Evolutionary conservation across 2,113 vertebrate species (phyloP), one percentile per base, ranked within the genome.

Genomic region (Cnemophilus loriae): DNA sequence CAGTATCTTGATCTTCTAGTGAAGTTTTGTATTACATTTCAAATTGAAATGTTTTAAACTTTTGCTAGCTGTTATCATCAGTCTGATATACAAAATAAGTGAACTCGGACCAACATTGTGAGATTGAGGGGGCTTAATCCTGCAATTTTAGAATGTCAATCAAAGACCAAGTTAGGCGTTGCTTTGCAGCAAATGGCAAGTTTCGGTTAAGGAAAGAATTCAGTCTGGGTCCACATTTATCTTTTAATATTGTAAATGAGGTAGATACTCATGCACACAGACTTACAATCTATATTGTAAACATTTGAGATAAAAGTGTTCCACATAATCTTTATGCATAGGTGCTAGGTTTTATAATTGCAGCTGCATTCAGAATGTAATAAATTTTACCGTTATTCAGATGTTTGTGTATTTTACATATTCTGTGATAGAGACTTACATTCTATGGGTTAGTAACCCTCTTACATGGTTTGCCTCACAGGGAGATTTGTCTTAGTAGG

Each of bases 401-500:
- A 92, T 94, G 87, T 77, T 90, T 97, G 73, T 96, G 78, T 95
- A 89, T 96, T 97, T 97, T 96, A 96, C 84, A 84, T 94, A 90
- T 95, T 95, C 79, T 85, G 59, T 91, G 84, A 90, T 93, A 60
- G 13, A 95, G 89, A 90, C 87, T 91, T 93, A 61, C 95, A 95
- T 95, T 97, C 92, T 95, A 93, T 92, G 52, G 47, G 94, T 94
- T 95, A 78, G 11, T 87, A 73, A 91, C 64, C 84, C 71, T 97
- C 89, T 95, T 95, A 91, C 15, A 27, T 79, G 75, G 79, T 96
- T 98, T 97, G 95, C 90, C 82, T 96, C 71, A 53, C 95, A 91
- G 94, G 89, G 89, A 98, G 95, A 95, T 97, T 98, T 97, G 94
- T 97, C 97, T 98, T 97, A 82, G 82, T 91, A 87, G 76, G 90